Evolutionary conservation across 2,888 invertebrate species (phyloP).

Genomic region (Hydraecia micacea): DNA sequence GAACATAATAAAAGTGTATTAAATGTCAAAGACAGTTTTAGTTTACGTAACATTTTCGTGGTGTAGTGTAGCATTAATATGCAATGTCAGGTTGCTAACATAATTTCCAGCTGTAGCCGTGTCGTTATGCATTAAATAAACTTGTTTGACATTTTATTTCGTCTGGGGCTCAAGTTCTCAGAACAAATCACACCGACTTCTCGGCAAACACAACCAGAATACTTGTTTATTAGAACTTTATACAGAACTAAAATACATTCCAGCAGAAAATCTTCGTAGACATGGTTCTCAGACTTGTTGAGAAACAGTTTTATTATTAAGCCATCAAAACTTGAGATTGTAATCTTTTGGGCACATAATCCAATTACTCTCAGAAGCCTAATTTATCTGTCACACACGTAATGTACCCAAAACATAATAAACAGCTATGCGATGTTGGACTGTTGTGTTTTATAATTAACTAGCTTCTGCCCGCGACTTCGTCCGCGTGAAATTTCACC

Average conservation of each 20-base stretch:
- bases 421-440: slow-evolving; percentile 39
- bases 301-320: slow-evolving; percentile 26
- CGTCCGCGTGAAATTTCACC: no score
- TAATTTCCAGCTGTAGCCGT: slow-evolving; percentile 50
- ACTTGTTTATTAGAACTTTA: slow-evolving; percentile 20
- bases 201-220: slow-evolving; percentile 58
- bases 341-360: slow-evolving; percentile 12
- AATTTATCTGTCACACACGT: slow-evolving; percentile 5
- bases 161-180: slow-evolving; percentile 65
- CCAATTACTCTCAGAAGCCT: slow-evolving; percentile 11
- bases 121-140: slow-evolving; percentile 65
- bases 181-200: slow-evolving; percentile 62
- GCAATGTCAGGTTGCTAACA: slow-evolving; percentile 52
- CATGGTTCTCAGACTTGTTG: background rate
- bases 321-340: background rate
- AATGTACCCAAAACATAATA: slow-evolving; percentile 27
- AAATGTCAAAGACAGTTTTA: slow-evolving; percentile 53
- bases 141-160: slow-evolving; percentile 71
- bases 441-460: slow-evolving; percentile 67
- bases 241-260: slow-evolving; percentile 11
- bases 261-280: slow-evolving; percentile 3
- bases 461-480: no score
- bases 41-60: slow-evolving; percentile 41
- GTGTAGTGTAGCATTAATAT: slow-evolving; percentile 46
- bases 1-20: slow-evolving; percentile 43